Evolutionary conservation across 2,113 vertebrate species (phyloP), one percentile per base, ranked within the genome.

Genomic region (Stercorarius parasiticus): DNA sequence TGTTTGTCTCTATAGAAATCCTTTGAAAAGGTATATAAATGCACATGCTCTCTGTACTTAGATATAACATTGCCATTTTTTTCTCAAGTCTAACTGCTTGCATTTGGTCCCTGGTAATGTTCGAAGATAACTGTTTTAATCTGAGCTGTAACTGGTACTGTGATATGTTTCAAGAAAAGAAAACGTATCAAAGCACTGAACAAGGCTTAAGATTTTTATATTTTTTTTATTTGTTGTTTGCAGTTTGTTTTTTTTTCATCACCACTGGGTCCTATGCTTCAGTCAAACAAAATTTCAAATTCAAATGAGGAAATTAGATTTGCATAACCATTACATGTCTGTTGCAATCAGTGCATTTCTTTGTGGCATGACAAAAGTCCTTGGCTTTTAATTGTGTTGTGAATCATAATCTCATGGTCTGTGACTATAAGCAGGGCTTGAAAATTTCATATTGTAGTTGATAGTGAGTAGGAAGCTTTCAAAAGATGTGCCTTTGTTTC

Each of bases 361-460:
- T 87, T 86, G 47, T 91, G 55, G 38, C 34, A 34, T 81, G 45
- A 86, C 72, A 84, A 29, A 69, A 90, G 45, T 73, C 91, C 65
- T 30, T 86, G 26, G 62, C 71, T 93, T 72, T 93, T 85, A 90
- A 50, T 86, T 94, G 30, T 83, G 50, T 65, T 80, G 36, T 91
- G 86, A 95, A 92, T 93, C 40, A 79, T 92, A 90, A 79, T 89
- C 81, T 85, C 43, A 72, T 87, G 77, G 69, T 87, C 56, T 97
- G 38, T 56, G 36, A 89, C 17, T 85, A 61, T 76, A 82, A 87
- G 64, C 70, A 90, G 67, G 58, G 27, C 50, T 89, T 84, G 50
- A 69, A 93, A 90, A 62, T 88, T 87, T 82, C 13, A 10, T 70
- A 34, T 34, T 4, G 1, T 87, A 53, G 27, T 65, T 15, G 18